phyloP scores from a whole-genome alignment of 2,888 invertebrate species.

The Xanthorhoe designata region DNA sequence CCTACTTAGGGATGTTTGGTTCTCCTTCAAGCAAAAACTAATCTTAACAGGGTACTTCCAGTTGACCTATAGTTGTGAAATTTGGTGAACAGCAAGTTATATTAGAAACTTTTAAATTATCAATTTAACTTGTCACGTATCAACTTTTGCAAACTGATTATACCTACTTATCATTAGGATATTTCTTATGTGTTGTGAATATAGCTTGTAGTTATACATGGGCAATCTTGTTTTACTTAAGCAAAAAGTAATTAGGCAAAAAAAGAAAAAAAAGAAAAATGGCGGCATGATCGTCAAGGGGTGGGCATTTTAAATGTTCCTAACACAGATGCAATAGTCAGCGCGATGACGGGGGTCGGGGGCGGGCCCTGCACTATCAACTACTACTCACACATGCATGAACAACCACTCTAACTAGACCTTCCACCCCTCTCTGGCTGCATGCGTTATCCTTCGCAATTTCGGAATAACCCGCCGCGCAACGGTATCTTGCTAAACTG shows the following conservation, averaged over 20 bases:
- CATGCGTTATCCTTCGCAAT: neutral
- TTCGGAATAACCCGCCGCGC: conserved; percentile 41
- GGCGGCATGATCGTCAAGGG: conserved; percentile 81
- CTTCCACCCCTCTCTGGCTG: conserved; percentile 48
- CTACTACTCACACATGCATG: conserved; percentile 68
- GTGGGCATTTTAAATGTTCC: conserved; percentile 83
- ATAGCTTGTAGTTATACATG: neutral
- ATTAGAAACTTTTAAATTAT: too few relatives aligned
- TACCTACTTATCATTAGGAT: too few relatives aligned
- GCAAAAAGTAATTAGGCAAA: conserved; percentile 29
- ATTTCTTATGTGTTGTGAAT: too few relatives aligned
- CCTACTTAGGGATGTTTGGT: too few relatives aligned
- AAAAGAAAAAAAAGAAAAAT: conserved; percentile 55
- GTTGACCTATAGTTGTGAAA: too few relatives aligned
- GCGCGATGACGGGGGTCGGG: conserved; percentile 75
- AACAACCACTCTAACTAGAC: conserved; percentile 51
- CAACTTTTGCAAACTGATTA: too few relatives aligned
- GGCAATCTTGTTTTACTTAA: neutral
- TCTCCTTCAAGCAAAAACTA: too few relatives aligned
- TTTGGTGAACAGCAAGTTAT: too few relatives aligned
- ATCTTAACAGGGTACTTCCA: too few relatives aligned
- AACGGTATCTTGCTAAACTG: conserved; percentile 59
- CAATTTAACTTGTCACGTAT: too few relatives aligned
- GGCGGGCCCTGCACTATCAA: conserved; percentile 76
- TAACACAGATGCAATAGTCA: conserved; percentile 83